Percentiles rank a stretch among this genome's conserved stretches.
These are phyloP conservation scores for Asbolus verrucosus DNA, from an alignment of 1,140 invertebrate genomes.

Conservation along the genomic window DNA sequence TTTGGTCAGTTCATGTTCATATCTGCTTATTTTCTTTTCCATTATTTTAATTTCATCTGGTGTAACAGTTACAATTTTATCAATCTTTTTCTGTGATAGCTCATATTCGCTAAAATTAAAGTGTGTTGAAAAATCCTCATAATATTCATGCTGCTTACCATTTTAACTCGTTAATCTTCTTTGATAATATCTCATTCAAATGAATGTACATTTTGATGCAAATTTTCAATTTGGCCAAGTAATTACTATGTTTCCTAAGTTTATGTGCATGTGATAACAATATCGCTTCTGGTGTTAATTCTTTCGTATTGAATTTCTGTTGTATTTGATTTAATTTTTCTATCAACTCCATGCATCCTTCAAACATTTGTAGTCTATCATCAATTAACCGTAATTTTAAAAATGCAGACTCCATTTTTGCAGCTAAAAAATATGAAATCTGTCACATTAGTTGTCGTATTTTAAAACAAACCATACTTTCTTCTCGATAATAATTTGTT, in stretches of 20 bases:
- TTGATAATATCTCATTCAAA: constrained; percentile 22
- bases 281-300: constrained; percentile 10
- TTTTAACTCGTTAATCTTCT: constrained; percentile 35
- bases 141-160: constrained; percentile 18
- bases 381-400: constrained; percentile 18
- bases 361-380: constrained; percentile 1
- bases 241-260: constrained; percentile 25
- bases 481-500: background rate
- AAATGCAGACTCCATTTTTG: constrained; percentile 30
- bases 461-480: constrained; percentile 6
- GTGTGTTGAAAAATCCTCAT: background rate
- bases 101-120: constrained; percentile 39
- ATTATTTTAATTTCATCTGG: constrained; percentile 51
- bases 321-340: constrained; percentile 11
- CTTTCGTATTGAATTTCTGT: constrained; percentile 11
- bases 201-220: constrained; percentile 36
- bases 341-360: background rate
- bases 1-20: constrained; percentile 58
- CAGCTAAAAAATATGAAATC: constrained; percentile 9
- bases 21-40: constrained; percentile 58
- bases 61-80: constrained; percentile 39
- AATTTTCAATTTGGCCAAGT: constrained; percentile 29
- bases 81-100: constrained; percentile 38
- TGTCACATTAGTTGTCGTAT: background rate
- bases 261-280: constrained; percentile 17